Base-by-base conservation (phyloP, 2,113 vertebrate species). In the Phalacrocorax aristotelis region DNA sequence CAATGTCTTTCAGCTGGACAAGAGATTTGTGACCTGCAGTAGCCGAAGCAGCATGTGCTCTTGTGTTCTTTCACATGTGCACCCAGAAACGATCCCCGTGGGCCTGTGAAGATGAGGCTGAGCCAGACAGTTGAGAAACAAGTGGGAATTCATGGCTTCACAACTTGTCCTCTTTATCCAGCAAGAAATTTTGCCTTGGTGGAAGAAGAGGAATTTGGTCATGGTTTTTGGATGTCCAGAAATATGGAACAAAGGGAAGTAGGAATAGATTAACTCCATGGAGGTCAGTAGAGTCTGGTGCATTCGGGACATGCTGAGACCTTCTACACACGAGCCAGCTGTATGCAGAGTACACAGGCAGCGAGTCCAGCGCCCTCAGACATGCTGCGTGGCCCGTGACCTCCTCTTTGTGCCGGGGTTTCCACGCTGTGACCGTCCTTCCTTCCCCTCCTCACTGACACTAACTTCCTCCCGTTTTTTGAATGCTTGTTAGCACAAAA, bases 341-440 rank as follows among this genome's bases (percentile, higher is more conserved):
- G 3, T 1, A 7, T 1, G 7, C 38, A 34, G 25, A 19, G 49
- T 2, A 10, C 75, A 26, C 16, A 9, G 23, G 8, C 62, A 52
- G 15, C 0, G 1, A n/a, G 27, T 12, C 17, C 62, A 62, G n/a
- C 3, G 0, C 52, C 23, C 36, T 54, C 64, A 57, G 80, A 60
- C 0, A 0, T 3, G 18, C 72, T 29, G 61, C 7, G 1, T 32
- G 22, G 17, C 32, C 77, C 6, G 0, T 2, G 11, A 30, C 11
- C 66, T 49, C 68, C 27, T 36, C 26, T 29, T 12, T 3, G 25
- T 26, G 46, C 11, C 0, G 2, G 19, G 21, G 15, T 65, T 55
- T 83, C 92, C 66, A 36, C 12, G 25, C n/a, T 8, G 7, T 32
- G 49, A 11, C 29, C 16, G 1, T 70, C 49, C 60, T 60, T 42